Conservation (phyloP, 2,888 invertebrate species). For the Thereva unica region DNA sequence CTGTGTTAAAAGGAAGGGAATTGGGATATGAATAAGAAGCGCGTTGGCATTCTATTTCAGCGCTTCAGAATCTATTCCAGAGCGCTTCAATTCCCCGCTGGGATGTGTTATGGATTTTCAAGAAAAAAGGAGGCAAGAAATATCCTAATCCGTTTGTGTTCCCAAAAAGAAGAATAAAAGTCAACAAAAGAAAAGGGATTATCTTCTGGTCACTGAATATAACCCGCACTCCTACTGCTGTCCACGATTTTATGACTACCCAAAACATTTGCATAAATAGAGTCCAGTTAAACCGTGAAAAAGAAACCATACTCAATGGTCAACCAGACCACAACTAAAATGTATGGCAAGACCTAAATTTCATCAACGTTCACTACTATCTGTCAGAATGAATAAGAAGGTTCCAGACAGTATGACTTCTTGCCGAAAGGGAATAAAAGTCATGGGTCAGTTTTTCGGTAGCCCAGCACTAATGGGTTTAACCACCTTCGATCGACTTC, state of each 20-base stretch:
- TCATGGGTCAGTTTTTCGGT: constrained; percentile 30
- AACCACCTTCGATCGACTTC: constrained; percentile 17
- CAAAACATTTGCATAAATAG: constrained; percentile 23
- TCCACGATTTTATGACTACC: constrained; percentile 11
- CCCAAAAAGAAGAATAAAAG: constrained; percentile 27
- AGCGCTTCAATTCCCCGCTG: too few relatives aligned
- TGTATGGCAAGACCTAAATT: too few relatives aligned
- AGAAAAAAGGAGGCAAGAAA: constrained; percentile 19
- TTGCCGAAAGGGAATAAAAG: background rate
- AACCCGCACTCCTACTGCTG: constrained; percentile 9
- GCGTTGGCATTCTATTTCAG: too few relatives aligned
- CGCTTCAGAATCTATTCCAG: too few relatives aligned
- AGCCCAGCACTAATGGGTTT: constrained; percentile 36
- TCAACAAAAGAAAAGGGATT: constrained; percentile 34
- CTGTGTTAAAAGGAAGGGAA: too few relatives aligned
- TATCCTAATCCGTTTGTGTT: background rate
- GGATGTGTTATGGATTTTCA: constrained; percentile 34
- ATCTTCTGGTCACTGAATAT: constrained; percentile 23
- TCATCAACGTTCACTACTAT: background rate
- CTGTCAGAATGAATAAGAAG: constrained; percentile 1
- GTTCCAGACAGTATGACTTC: constrained; percentile 30
- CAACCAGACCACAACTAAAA: too few relatives aligned
- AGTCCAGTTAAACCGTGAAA: constrained; percentile 32
- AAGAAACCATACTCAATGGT: constrained; percentile 2
- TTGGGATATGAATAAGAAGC: too few relatives aligned